These are phyloP conservation scores for Ramphastos sulfuratus DNA, from an alignment of 2,113 vertebrate genomes.

Conservation along the genomic window DNA sequence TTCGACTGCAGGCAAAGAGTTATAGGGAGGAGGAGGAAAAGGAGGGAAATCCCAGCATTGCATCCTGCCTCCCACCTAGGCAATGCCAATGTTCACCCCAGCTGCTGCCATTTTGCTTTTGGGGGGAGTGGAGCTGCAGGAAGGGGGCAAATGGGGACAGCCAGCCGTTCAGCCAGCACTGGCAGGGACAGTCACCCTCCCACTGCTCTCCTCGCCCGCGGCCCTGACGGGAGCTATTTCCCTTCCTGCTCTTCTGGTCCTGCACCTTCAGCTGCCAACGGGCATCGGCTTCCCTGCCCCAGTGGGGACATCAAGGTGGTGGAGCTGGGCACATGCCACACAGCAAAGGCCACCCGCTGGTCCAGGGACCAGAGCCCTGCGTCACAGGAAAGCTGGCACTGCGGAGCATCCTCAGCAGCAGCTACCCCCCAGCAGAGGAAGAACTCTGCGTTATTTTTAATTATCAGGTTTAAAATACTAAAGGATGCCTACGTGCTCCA, in stretches of 20 bases:
- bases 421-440: not conserved
- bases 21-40: not conserved
- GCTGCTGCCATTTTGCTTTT: not conserved
- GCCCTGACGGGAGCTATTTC: fast-evolving
- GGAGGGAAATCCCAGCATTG: fast-evolving
- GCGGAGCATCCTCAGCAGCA: not conserved
- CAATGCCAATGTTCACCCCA: fast-evolving
- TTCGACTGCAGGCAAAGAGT: not conserved
- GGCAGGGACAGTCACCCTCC: not conserved
- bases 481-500: constrained; percentile 7
- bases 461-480: not conserved
- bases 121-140: fast-evolving
- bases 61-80: not conserved
- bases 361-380: fast-evolving
- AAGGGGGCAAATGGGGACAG: fast-evolving
- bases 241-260: not conserved
- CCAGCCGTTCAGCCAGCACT: not conserved
- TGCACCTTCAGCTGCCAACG: not conserved
- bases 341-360: not conserved
- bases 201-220: not conserved
- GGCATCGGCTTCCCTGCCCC: not conserved
- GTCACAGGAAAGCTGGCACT: fast-evolving
- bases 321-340: fast-evolving
- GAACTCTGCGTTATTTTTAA: not conserved
- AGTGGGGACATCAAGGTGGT: fast-evolving